Evolutionary conservation across 2,888 invertebrate species (phyloP), one percentile per base, ranked within the genome.

Genomic region (Heteromurus nitidus): DNA sequence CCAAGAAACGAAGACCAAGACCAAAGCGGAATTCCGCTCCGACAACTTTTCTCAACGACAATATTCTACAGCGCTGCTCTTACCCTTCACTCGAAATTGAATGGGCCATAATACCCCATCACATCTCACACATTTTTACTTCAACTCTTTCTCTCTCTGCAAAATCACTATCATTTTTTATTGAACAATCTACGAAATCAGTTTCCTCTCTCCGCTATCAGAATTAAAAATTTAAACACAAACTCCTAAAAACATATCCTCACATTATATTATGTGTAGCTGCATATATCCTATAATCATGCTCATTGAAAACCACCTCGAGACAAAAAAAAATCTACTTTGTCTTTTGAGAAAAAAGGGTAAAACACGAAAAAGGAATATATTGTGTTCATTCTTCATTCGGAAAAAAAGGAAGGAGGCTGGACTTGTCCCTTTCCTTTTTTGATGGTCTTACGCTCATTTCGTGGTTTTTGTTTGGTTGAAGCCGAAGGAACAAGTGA

Each of bases 21-120:
- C 68, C 31, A 62, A 69, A 42, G 58, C 77, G 77, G 77, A 77
- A 77, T 77, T 77, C 77, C 77, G 77, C 77, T 77, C 62, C 77
- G 77, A 42, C 77, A 77, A 50, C 20, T 80, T 70, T 72, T 80
- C 76, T 76, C 76, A 76, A 69, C 76, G 76, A 76, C 76, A 76
- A 3, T 74, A 62, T 47, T 67, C 36, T 11, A 47, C n/a, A n/a
- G 64, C 73, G 50, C 64, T 60, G 28, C 42, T n/a, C n/a, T n/a
- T n/a, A n/a, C n/a, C n/a, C n/a, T n/a, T n/a, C n/a, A n/a, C n/a
- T n/a, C n/a, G n/a, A n/a, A n/a, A n/a, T n/a, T n/a, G n/a, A n/a
- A n/a, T n/a, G n/a, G n/a, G n/a, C n/a, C n/a, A n/a, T n/a, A n/a
- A n/a, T n/a, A n/a, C n/a, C n/a, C n/a, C n/a, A n/a, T n/a, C n/a